These are phyloP conservation scores for Carpatolechia fugitivella DNA, from an alignment of 2,888 invertebrate genomes.

Conservation along the genomic window DNA sequence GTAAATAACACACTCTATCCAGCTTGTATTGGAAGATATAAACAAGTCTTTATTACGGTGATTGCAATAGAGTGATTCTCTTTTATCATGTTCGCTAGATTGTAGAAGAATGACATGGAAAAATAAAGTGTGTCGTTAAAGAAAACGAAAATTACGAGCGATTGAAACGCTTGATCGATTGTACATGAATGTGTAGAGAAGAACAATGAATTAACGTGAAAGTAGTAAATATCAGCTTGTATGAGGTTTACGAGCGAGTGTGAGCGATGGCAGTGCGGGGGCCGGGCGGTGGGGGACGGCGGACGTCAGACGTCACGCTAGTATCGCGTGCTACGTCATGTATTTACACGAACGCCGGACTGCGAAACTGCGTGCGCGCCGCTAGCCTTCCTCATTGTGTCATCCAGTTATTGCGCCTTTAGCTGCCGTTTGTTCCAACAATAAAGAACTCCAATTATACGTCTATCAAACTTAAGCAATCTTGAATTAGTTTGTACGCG, in stretches of 20 bases:
- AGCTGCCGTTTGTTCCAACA: conserved; percentile 11
- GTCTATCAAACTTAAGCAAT: background rate
- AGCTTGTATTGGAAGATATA: conserved; percentile 7
- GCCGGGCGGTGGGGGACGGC: conserved; percentile 24
- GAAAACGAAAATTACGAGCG: conserved; percentile 1
- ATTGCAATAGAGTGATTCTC: background rate
- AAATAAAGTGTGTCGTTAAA: background rate
- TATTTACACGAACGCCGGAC: conserved; percentile 39
- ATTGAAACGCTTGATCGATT: background rate
- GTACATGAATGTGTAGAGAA: conserved; percentile 8
- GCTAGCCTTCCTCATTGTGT: conserved; percentile 51
- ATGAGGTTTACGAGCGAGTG: conserved; percentile 16
- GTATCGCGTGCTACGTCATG: conserved; percentile 61
- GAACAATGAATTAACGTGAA: conserved; percentile 20
- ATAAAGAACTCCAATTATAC: conserved; percentile 7
- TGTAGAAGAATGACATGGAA: background rate
- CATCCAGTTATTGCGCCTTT: conserved; percentile 32
- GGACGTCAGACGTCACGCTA: conserved; percentile 46
- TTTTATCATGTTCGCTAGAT: background rate
- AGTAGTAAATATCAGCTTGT: conserved; percentile 19
- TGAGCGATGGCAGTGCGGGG: conserved; percentile 6
- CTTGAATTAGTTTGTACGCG: background rate
- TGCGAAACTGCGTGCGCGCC: conserved; percentile 16
- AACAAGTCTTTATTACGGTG: conserved; percentile 1
- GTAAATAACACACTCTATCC: conserved; percentile 17